phyloP scores from a whole-genome alignment of 2,888 invertebrate genomes.

The Aplocera efformata region DNA sequence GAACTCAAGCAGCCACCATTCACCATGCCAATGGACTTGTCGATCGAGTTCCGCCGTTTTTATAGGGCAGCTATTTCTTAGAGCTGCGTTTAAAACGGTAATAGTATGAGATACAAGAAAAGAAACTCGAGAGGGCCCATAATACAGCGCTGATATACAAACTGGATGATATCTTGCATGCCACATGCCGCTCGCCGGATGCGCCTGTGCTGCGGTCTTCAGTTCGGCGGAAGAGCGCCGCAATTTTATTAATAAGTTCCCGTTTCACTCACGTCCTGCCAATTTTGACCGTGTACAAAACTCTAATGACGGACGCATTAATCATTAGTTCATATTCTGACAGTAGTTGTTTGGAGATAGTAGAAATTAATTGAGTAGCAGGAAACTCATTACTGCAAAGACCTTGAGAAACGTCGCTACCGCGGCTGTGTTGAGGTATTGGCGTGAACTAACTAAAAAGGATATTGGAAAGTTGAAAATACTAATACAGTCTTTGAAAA shows the following conservation, averaged over 20 bases:
- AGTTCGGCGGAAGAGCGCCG: constrained; percentile 66
- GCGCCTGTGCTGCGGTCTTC: constrained; percentile 49
- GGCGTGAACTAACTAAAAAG: too few species aligned
- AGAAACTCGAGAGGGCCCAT: constrained; percentile 39
- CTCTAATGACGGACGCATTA: constrained; percentile 28
- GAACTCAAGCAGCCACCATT: background rate
- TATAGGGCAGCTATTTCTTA: constrained; percentile 19
- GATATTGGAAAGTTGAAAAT: too few species aligned
- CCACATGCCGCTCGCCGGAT: constrained; percentile 64
- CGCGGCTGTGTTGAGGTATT: too few species aligned
- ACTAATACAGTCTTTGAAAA: too few species aligned
- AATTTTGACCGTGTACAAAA: constrained; percentile 42
- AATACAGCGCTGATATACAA: constrained; percentile 46
- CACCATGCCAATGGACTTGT: background rate
- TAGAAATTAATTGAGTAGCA: constrained; percentile 14
- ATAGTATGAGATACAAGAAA: constrained; percentile 22
- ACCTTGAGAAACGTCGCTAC: constrained; percentile 1
- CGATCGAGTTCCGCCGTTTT: constrained; percentile 13
- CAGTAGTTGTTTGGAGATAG: constrained; percentile 12
- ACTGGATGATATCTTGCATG: constrained; percentile 58
- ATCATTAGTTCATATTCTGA: constrained; percentile 25
- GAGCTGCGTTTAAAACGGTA: constrained; percentile 27
- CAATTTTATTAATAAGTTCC: constrained; percentile 76
- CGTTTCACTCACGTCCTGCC: constrained; percentile 70
- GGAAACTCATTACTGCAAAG: constrained; percentile 9